These are phyloP conservation scores for Helicoverpa assulta DNA, from an alignment of 2,888 invertebrate species.

Conservation along the genomic window DNA sequence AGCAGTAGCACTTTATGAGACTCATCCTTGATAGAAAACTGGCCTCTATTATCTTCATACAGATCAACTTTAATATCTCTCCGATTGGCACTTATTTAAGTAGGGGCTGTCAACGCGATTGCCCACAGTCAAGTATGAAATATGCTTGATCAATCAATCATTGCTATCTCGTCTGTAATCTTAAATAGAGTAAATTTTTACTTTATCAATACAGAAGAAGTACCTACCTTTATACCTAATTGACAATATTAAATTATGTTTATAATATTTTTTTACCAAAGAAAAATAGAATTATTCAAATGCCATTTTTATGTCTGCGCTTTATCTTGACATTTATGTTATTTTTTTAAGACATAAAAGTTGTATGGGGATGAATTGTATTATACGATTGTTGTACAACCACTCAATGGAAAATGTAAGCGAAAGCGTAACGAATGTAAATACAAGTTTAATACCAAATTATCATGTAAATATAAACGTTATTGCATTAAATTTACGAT, in stretches of 20 bases:
- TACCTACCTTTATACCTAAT: neutral
- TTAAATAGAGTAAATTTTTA: slow-evolving; percentile 10
- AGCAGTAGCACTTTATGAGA: slow-evolving; percentile 24
- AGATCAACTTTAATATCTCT: slow-evolving; percentile 34
- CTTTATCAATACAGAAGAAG: neutral
- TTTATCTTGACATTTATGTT: slow-evolving; percentile 32
- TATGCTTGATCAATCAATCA: slow-evolving; percentile 34
- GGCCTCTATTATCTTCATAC: slow-evolving; percentile 42
- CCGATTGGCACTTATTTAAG: slow-evolving; percentile 17
- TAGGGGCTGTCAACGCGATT: slow-evolving; percentile 30
- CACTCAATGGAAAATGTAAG: slow-evolving; percentile 44
- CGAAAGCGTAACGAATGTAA: slow-evolving; percentile 44
- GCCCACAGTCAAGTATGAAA: slow-evolving; percentile 7
- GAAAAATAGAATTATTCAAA: slow-evolving; percentile 24
- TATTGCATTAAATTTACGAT: slow-evolving; percentile 68
- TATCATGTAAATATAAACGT: slow-evolving; percentile 70
- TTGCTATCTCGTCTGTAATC: slow-evolving; percentile 25
- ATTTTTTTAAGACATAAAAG: slow-evolving; percentile 50
- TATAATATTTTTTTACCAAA: slow-evolving; percentile 3
- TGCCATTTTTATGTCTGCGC: slow-evolving; percentile 26
- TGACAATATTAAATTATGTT: slow-evolving; percentile 19
- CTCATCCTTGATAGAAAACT: slow-evolving; percentile 34
- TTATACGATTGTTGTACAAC: slow-evolving; percentile 48
- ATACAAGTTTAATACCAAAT: slow-evolving; percentile 64
- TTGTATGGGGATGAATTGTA: slow-evolving; percentile 52